A percentile compares a stretch with the other conserved stretches of the same genome.
phyloP scores from a whole-genome alignment of 2,888 invertebrate species.

The Kryphioiulus occultus region DNA sequence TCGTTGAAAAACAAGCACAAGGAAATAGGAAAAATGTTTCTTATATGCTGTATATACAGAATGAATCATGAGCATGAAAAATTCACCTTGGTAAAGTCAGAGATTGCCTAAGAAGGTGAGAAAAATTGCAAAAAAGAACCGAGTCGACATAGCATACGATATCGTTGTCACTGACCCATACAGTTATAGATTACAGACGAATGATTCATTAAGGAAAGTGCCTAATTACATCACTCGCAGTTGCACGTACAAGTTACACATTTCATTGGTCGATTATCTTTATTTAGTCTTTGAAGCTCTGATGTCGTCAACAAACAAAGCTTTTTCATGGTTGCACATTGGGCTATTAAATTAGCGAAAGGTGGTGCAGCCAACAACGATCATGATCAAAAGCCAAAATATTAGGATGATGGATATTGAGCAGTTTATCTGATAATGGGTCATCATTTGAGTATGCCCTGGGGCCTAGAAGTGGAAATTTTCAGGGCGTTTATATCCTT shows the following conservation, averaged over 20 bases:
- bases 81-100: not conserved
- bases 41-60: not conserved
- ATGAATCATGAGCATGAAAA: not conserved
- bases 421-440: no score
- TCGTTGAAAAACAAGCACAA: slow-evolving; percentile 9
- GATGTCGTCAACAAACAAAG: no score
- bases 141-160: not conserved
- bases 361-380: no score
- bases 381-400: no score
- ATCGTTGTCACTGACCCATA: slow-evolving; percentile 25
- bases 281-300: no score
- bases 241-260: not conserved
- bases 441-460: not conserved
- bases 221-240: not conserved
- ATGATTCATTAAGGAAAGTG: not conserved
- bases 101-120: not conserved
- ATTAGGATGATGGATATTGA: no score
- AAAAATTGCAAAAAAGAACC: not conserved
- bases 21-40: not conserved
- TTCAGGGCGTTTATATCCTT: not conserved
- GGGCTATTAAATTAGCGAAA: no score
- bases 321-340: no score
- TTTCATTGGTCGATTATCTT: not conserved
- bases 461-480: not conserved
- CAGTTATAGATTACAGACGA: not conserved